These are phyloP conservation scores for Chanos chanos DNA, from an alignment of 2,797 vertebrate genomes.

Conservation along the genomic window DNA sequence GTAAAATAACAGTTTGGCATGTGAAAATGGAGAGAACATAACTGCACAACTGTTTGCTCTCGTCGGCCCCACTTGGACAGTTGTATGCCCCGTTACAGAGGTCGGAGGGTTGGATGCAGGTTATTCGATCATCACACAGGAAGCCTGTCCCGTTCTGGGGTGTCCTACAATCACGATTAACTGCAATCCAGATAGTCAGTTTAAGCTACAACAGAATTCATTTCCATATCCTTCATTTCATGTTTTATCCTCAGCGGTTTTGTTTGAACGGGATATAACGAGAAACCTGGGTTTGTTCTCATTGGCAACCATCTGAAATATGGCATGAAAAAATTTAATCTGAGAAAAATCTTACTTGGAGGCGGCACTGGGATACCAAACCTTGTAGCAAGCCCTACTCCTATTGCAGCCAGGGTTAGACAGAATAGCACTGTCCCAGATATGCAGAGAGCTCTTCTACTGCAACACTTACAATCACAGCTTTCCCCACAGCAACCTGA, in stretches of 20 bases:
- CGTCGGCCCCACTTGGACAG: slow-evolving; percentile 66
- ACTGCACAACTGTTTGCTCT: slow-evolving; percentile 68
- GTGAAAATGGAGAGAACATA: slow-evolving; percentile 34
- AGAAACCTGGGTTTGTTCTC: too few relatives aligned
- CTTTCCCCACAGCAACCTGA: slow-evolving; percentile 33
- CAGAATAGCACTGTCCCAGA: slow-evolving; percentile 39
- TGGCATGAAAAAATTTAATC: too few relatives aligned
- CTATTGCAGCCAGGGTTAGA: slow-evolving; percentile 11
- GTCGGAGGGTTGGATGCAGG: slow-evolving; percentile 64
- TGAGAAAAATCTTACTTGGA: slow-evolving; percentile 59
- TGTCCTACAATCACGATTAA: slow-evolving; percentile 53
- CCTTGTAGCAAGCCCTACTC: background rate
- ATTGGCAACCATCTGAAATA: too few relatives aligned
- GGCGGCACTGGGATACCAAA: slow-evolving; percentile 47
- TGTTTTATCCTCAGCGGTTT: too few relatives aligned
- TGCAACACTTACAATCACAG: slow-evolving; percentile 28
- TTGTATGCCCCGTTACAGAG: slow-evolving; percentile 59
- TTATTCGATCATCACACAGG: slow-evolving; percentile 61
- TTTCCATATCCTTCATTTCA: too few relatives aligned
- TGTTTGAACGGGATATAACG: too few relatives aligned
- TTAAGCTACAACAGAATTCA: too few relatives aligned
- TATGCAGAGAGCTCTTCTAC: slow-evolving; percentile 41
- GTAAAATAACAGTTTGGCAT: background rate
- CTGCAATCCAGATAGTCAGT: slow-evolving; percentile 52
- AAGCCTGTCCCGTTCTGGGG: slow-evolving; percentile 66